Conservation (phyloP, 2,113 vertebrate species). For the Chamaetylas fuelleborni region DNA sequence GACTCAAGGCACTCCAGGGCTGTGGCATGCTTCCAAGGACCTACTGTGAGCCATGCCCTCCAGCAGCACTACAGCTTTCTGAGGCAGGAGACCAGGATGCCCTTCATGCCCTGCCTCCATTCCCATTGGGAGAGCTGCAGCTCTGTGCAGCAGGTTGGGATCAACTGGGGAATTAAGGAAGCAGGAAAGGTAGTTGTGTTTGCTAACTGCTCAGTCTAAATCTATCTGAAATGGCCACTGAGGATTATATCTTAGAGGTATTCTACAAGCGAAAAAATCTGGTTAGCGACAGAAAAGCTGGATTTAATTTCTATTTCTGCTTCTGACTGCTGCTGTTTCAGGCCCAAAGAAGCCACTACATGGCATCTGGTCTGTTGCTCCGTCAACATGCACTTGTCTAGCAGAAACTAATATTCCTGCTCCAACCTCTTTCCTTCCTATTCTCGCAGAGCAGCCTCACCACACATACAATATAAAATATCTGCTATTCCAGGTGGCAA, state of each 20-base stretch:
- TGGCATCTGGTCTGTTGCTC: background rate
- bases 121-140: fast-evolving
- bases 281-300: background rate
- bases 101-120: background rate
- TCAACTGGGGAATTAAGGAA: background rate
- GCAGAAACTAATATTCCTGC: background rate
- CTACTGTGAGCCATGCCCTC: background rate
- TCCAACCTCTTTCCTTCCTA: background rate
- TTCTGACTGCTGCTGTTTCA: background rate
- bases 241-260: background rate
- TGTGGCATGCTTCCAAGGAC: fast-evolving
- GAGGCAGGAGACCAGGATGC: fast-evolving
- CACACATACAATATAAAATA: background rate
- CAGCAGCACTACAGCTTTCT: background rate
- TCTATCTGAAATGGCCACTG: background rate
- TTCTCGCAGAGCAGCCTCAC: background rate
- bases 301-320: background rate
- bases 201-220: background rate
- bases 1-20: background rate
- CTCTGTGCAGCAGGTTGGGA: background rate
- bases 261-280: background rate
- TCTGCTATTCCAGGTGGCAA: background rate
- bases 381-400: background rate
- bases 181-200: background rate
- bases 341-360: background rate